phyloP scores from a whole-genome alignment of 2,888 invertebrate genomes.

The Drosophila flavopinicola region DNA sequence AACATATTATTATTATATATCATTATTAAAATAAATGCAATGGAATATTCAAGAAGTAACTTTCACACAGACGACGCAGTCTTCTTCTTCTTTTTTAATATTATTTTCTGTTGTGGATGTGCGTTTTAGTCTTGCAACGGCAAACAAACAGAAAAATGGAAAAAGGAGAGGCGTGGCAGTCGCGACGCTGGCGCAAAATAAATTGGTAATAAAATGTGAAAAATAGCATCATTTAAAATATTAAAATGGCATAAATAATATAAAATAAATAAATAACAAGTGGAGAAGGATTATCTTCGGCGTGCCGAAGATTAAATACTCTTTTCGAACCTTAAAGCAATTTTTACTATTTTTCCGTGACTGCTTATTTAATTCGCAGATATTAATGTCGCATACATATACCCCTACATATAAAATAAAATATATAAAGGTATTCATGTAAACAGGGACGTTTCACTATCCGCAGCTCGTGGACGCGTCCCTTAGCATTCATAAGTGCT shows the following conservation, averaged over 20 bases:
- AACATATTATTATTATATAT: slow-evolving; percentile 55
- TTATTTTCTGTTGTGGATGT: not conserved
- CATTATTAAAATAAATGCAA: slow-evolving; percentile 57
- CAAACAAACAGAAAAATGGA: not conserved
- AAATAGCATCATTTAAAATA: slow-evolving; percentile 78
- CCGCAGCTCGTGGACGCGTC: no score
- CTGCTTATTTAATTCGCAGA: no score
- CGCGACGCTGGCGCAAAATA: slow-evolving; percentile 52
- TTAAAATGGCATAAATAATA: slow-evolving; percentile 76
- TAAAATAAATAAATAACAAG: slow-evolving; percentile 76
- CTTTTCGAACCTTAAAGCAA: no score
- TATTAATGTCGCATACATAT: no score
- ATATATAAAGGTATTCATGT: no score
- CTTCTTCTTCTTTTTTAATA: not conserved
- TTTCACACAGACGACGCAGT: slow-evolving; percentile 29
- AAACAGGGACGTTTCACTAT: no score
- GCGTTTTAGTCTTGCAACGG: slow-evolving; percentile 1
- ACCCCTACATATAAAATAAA: no score
- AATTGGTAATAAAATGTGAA: slow-evolving; percentile 80
- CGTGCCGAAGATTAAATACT: no score
- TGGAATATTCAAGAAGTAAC: slow-evolving; percentile 35
- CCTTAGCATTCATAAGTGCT: no score
- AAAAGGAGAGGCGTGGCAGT: slow-evolving; percentile 36
- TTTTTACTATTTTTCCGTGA: no score
- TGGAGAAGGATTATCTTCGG: no score